Base-by-base conservation (phyloP, 2,888 invertebrate species). In the Andrena hattorfiana region DNA sequence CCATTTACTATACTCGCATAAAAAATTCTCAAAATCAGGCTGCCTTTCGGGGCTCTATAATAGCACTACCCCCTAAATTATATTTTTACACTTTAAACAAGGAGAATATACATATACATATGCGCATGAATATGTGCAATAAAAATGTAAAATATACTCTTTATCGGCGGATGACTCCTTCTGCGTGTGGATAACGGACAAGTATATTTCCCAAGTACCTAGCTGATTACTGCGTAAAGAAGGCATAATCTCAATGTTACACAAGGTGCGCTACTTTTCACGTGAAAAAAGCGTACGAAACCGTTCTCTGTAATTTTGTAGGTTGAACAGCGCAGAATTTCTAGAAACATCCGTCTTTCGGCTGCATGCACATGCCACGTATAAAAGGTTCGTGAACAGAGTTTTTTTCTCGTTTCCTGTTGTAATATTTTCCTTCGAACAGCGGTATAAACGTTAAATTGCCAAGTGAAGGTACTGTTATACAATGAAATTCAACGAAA, bases 221-320 rank as follows among this genome's bases (percentile, higher is more conserved):
- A 59, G 30, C 20, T 54, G 66, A 80, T 71, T 77, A 59, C 73
- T n/a, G 59, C 30, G 49, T 23, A 68, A 68, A 77, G 49, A 68
- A 28, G 23, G 66, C 30, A 23, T 60, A 76, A 70, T 71, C 68
- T 51, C 2, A 59, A 67, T 30, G 67, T 82, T 74, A 30, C 71
- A 56, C 71, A 79, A 82, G 51, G 7, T 35, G 63, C 74, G 13
- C 71, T 51, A 82, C 75, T 70, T 75, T 63, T 67, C 71, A 49
- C 56, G 79, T 71, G 67, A 79, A 81, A 75, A 71, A 62, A 68
- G 56, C 30, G 77, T 67, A 71, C n/a, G 59, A 63, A 63, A 32
- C 59, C 51, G 35, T 72, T 77, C 73, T 60, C 49, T 20, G 60
- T 62, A 66, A 77, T 66, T 66, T 66, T 51, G 28, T 51, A 51